Evolutionary conservation across 2,797 vertebrate genomes (phyloP), one percentile per base, ranked within the genome.

Genomic region (Neostethus bicornis): DNA sequence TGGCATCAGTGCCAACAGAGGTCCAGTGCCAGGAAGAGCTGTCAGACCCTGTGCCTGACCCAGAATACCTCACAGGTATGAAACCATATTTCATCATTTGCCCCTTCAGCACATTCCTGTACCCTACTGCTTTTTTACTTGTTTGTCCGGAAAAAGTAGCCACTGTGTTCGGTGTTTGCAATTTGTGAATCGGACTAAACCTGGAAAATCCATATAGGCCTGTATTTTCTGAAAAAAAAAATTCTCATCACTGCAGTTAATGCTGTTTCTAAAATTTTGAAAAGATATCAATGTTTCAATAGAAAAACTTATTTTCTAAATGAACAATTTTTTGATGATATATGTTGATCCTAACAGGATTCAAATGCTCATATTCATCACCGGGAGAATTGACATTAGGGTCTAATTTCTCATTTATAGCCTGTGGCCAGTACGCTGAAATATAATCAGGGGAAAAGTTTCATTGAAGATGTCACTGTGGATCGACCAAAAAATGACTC

Each of bases 1-100:
- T 98, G 74, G 96, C 96, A 29, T 96, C 95, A 0, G 94, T 97
- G 50, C 97, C 97, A 12, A 86, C 93, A 16, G 96, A 99, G 88
- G 95, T 93, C 65, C 96, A 98, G 83, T 99, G 97, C 83, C 94
- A 96, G 4, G 96, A 98, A 79, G 93, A 96, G 78, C 93, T 98
- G 77, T 96, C 95, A 0, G 96, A 98, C 67, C 96, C 97, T 2
- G 91, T 89, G 0, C 97, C 97, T 0, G 96, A 99, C 84, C 96
- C 96, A 0, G 95, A 97, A 70, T 98, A 97, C 85, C 92, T 98
- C 73, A 96, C 95, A 12, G 97, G 97, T 99, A 87, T 75, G 58
- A 73, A 61, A 58, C 38, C 71, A 71, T 77, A 73, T 83, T 85
- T 84, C 70, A 79, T 58, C 39, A 57, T 43, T 68, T 51, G 52